Base-by-base conservation (phyloP, 2,797 vertebrate species). In the Cheirogaleus major region DNA sequence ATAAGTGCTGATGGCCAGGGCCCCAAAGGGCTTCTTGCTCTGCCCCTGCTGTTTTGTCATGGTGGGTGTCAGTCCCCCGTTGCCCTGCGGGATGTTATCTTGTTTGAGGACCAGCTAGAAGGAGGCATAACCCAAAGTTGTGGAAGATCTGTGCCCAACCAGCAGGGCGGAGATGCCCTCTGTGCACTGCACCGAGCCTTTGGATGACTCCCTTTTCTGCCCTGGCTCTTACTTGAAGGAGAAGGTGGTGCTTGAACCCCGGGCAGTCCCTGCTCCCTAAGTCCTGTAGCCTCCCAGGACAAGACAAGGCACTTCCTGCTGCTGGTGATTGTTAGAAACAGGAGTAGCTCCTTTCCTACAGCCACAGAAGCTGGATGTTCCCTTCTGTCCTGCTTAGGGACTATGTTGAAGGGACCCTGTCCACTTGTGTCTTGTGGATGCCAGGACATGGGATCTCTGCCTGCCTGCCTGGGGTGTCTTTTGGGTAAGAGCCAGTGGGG, bases 81-180 rank as follows among this genome's bases (percentile, higher is more conserved):
- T 48, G 25, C 79, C 80, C 55, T 50, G 13, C 3, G 1, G n/a
- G 45, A 5, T 38, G 6, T 70, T 52, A n/a, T 81, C 48, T 82
- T 73, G 35, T 83, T 93, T 69, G 78, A 81, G 87, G 59, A 93
- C 52, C 35, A 48, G 55, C 79, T 22, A 13, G 35, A 70, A 75
- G 32, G 82, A 86, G 25, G 52, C 61, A 38, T 48, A 38, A 23
- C 50, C 23, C 2, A 22, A 5, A n/a, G 25, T 27, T 27, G 10
- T 30, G 69, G 57, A 72, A 61, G 52, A 32, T 27, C 20, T 4
- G 48, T 67, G 92, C 86, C 43, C 87, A 63, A 32, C 27, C 35
- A 20, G 57, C 2, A 23, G 48, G 76, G 91, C 5, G 0, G 88
- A 55, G 55, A 25, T 61, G 35, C 78, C 48, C 23, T 2, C 32